These are phyloP conservation scores for Parauchenoglanis ngamensis DNA, from an alignment of 2,797 vertebrate genomes.

Conservation along the genomic window DNA sequence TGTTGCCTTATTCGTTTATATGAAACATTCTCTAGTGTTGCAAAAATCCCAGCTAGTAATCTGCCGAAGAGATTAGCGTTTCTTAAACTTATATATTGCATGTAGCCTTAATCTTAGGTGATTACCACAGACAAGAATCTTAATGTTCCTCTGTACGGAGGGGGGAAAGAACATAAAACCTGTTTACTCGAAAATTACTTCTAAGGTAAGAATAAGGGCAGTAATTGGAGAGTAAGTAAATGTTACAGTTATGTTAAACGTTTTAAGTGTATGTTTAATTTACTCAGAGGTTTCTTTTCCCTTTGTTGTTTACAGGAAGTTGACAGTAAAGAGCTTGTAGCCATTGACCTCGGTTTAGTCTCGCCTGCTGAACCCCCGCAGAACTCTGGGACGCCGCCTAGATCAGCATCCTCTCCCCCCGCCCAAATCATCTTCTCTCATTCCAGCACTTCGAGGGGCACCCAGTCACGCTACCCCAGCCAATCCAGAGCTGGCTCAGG, in stretches of 20 bases:
- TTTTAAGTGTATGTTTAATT: background rate
- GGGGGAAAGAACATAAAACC: background rate
- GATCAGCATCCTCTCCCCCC: constrained; percentile 35
- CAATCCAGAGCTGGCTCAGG: constrained; percentile 38
- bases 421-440: constrained; percentile 40
- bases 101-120: background rate
- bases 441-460: constrained; percentile 35
- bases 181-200: background rate
- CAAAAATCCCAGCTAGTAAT: background rate
- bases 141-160: background rate
- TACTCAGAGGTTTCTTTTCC: background rate
- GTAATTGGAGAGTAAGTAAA: background rate
- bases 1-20: background rate
- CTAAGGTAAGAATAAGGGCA: too few relatives aligned
- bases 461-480: constrained; percentile 29
- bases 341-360: constrained; percentile 60
- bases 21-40: background rate
- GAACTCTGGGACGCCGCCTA: constrained; percentile 50
- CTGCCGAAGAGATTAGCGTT: background rate
- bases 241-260: background rate
- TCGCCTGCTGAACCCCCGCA: constrained; percentile 48
- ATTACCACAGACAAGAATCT: background rate
- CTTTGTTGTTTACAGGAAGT: constrained; percentile 57
- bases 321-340: constrained; percentile 70
- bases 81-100: background rate